Base-by-base conservation (phyloP, 2,797 vertebrate species). In the Lateolabrax maculatus region DNA sequence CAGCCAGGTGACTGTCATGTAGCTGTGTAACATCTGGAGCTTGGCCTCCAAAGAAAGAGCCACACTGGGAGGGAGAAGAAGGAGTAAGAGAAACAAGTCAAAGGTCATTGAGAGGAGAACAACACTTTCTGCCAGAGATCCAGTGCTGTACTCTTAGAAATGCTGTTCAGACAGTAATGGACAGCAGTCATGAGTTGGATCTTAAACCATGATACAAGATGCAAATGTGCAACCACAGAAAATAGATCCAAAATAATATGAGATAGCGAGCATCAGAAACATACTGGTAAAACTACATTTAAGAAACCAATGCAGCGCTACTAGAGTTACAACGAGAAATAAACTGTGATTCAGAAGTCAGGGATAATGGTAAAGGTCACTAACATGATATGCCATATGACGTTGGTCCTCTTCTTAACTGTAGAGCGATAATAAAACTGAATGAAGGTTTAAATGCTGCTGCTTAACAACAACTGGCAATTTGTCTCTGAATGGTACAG, bases 11-110 rank as follows among this genome's bases (percentile, higher is more conserved):
- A 99, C 96, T 0, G 92, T 96, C 97, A 99, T 97, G 96, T 99
- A 99, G 94, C 95, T 96, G 91, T 98, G 98, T 70, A 99, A 94
- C 92, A 99, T 90, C 86, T 98, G 97, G 75, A 99, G 93, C 81
- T 99, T 99, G 6, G 97, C 97, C 84, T 99, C 98, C 93, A 99
- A 88, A 0, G 98, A 99, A 1, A 99, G 91, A 0, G 97, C 96
- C 84, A 99, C 96, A 1, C 98, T 99, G 84, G 31, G 31, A 75
- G 29, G 46, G 19, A 37, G 25, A 41, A 43, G 23, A 36, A 44
- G 12, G n/a, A 60, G 15, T 69, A 46, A 43, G 23, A 56, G 21
- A 25, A 25, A 61, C 6, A 46, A 58, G 43, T 61, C 23, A 49
- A 36, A 63, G 19, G 9, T 72, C 41, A 25, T 53, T 6, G 21